Evolutionary conservation across 2,888 invertebrate species (phyloP), one percentile per base, ranked within the genome.

Genomic region (Formica aserva): DNA sequence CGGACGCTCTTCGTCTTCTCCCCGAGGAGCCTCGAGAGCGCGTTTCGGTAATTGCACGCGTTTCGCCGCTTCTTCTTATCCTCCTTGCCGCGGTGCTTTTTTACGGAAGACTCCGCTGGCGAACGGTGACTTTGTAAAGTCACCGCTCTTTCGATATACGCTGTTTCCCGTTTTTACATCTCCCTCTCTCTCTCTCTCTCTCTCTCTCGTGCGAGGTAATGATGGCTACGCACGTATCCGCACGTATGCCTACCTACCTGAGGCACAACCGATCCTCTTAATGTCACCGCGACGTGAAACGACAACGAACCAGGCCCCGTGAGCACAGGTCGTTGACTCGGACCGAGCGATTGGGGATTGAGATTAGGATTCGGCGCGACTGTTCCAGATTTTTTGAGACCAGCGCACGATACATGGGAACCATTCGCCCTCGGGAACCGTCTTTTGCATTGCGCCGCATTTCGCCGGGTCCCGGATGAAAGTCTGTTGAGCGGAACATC

Each of bases 41-140:
- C 78, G 85, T 86, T 86, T 86, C 78, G 86, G 72, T 85, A 86
- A 85, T 77, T 77, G 85, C 78, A 72, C 82, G 57, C 82, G 78
- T 85, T 85, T 85, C 82, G 63, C 82, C 62, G 74, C 82, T 85
- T 71, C 74, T 85, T 71, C 69, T 85, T 75, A 63, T 80, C 62
- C 83, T 32, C n/a, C 65, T 69, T 41, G 32, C 32, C 71, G 26
- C 41, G 29, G 15, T 72, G 6, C 66, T 74, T 84, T 71, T 74
- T 74, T 84, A 57, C 72, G 83, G 57, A 84, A 81, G 66, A 38
- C 57, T 72, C 22, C 63, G 55, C 69, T 63, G 75, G 32, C 22
- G 55, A 32, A 26, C 45, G 32, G 71, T 45, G 71, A 69, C 78
- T 80, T 71, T 69, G 69, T 67, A 22, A 71, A 71, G 71, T 62